These are phyloP conservation scores for Pristis pectinata DNA, from an alignment of 2,797 vertebrate species.

Conservation along the genomic window DNA sequence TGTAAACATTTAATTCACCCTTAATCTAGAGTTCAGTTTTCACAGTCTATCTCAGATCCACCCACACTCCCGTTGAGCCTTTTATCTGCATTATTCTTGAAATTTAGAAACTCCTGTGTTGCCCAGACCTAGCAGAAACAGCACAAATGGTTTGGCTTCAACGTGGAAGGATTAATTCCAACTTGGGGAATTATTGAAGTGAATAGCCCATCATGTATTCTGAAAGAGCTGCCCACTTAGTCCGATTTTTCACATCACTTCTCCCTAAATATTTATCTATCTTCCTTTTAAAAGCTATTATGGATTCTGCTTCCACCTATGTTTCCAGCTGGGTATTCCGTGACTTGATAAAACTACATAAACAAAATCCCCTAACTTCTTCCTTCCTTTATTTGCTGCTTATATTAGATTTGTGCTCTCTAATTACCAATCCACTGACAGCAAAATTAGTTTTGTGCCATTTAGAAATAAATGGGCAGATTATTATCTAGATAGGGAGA, in stretches of 20 bases:
- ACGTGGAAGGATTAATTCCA: not conserved
- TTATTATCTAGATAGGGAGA: too few species aligned
- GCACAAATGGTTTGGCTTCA: not conserved
- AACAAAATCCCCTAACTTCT: not conserved
- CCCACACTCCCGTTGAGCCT: not conserved
- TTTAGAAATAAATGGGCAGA: too few species aligned
- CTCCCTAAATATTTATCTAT: not conserved
- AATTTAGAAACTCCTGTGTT: not conserved
- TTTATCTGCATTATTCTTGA: not conserved
- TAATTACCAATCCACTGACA: not conserved
- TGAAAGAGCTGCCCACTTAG: not conserved
- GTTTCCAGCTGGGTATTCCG: not conserved
- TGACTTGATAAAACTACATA: not conserved
- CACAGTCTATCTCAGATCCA: not conserved
- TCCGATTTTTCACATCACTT: not conserved
- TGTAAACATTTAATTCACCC: not conserved
- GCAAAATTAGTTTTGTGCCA: not conserved
- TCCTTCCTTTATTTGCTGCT: not conserved
- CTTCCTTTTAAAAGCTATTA: too few species aligned
- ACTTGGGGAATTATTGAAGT: not conserved
- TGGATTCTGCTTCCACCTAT: not conserved
- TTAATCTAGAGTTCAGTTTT: not conserved
- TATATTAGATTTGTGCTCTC: not conserved
- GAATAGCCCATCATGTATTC: not conserved
- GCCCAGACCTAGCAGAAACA: not conserved